phyloP scores from a whole-genome alignment of 2,113 vertebrate genomes.

The Hydrochoerus hydrochaeris region DNA sequence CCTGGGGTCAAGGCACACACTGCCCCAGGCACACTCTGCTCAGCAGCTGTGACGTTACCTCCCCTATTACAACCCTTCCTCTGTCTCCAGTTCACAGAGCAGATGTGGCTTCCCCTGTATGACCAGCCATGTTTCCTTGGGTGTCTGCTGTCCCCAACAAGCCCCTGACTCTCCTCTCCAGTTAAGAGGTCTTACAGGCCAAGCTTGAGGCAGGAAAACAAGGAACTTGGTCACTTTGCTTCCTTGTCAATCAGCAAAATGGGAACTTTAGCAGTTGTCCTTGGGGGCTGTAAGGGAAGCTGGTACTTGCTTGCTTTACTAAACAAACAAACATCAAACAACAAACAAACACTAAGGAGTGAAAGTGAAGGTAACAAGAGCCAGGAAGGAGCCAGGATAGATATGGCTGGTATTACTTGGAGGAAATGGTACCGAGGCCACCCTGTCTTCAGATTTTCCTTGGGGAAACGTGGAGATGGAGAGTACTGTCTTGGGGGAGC shows the following conservation, averaged over 20 bases:
- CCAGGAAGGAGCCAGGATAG: background rate
- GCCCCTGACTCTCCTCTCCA: background rate
- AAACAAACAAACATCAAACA: too few relatives aligned
- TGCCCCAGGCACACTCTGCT: background rate
- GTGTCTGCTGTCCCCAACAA: background rate
- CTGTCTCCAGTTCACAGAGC: background rate
- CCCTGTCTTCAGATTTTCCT: background rate
- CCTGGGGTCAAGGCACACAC: too few relatives aligned
- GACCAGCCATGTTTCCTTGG: background rate
- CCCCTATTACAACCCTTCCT: background rate
- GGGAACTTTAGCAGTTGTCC: constrained; percentile 80
- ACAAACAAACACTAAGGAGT: background rate
- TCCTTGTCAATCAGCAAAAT: constrained; percentile 55
- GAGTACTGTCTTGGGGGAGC: background rate
- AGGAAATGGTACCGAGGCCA: background rate
- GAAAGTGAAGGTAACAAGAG: background rate
- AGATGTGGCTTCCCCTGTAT: background rate
- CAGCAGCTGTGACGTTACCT: background rate
- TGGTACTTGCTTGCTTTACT: constrained; percentile 57
- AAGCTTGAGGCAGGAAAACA: constrained; percentile 69
- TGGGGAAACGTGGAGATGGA: background rate
- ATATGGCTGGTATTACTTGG: background rate
- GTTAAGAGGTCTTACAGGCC: constrained; percentile 32
- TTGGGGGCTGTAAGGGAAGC: constrained; percentile 80
- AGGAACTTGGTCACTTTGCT: constrained; percentile 64